Evolutionary conservation across 2,888 invertebrate genomes (phyloP), one percentile per base, ranked within the genome.

Genomic region (Torymus aiolomorphi): DNA sequence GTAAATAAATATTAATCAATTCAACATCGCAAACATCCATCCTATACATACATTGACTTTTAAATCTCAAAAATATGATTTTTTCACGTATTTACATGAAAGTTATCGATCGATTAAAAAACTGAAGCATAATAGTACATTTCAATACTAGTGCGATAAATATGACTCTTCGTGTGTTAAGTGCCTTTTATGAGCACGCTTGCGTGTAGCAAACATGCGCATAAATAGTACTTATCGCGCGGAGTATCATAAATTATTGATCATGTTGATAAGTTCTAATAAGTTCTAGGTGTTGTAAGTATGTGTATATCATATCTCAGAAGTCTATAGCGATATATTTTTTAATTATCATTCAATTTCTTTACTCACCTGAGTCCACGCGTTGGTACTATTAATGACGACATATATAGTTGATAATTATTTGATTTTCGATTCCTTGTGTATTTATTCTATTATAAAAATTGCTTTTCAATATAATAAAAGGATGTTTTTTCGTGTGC

Each of bases 241-340:
- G n/a, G n/a, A n/a, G n/a, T n/a, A n/a, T n/a, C 59, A 67, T 78
- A 59, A 75, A 75, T 80, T 65, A 67, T 82, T 84, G 87, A 85
- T 88, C 86, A 87, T 87, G 86, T 85, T 83, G 76, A 85, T 86
- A 85, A 84, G 83, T 81, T 82, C 65, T 63, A 80, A n/a, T n/a
- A n/a, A n/a, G n/a, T n/a, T n/a, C n/a, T n/a, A n/a, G 72, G 63
- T 81, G 79, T 80, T 71, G 79, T 66, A 71, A 49, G n/a, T n/a
- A 42, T 16, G 16, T 42, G 16, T 57, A 42, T 80, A 77, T 69
- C n/a, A 76, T 82, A 75, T 78, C 62, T n/a, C 18, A 63, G 0
- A 51, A 51, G 57, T 51, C 42, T 76, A 62, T 31, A 56, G 31
- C 63, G 3, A 63, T 78, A 63, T 74, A 31, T 69, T 56, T 78